Evolutionary conservation across 2,888 invertebrate species (phyloP).

Genomic region (Tholera decimalis): DNA sequence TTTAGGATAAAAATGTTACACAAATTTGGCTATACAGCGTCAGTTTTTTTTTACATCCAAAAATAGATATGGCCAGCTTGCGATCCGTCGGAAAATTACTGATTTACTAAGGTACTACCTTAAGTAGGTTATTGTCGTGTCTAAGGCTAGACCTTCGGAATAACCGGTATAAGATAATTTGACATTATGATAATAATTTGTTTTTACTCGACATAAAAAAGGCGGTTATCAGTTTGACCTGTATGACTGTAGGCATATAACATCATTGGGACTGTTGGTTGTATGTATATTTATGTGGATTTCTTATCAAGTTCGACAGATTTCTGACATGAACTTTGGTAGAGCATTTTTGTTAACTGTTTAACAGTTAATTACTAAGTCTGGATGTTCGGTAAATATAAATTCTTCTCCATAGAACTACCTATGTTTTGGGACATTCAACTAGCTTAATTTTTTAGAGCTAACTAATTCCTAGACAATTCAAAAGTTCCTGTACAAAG

Average conservation of each 20-base stretch:
- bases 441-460: no score
- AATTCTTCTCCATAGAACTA: no score
- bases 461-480: no score
- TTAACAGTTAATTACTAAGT: no score
- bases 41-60: constrained; percentile 45
- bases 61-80: constrained; percentile 42
- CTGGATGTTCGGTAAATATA: no score
- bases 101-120: neutral
- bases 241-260: neutral
- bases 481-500: no score
- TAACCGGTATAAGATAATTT: constrained; percentile 13
- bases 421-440: no score
- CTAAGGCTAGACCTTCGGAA: neutral
- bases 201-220: neutral
- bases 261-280: neutral
- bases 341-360: neutral
- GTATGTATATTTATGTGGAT: neutral
- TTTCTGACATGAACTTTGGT: neutral
- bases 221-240: neutral
- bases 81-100: constrained; percentile 3
- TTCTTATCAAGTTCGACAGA: neutral
- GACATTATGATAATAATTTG: neutral
- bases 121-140: neutral
- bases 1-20: neutral
- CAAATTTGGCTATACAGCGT: neutral